Percentiles rank a stretch among this genome's conserved stretches.
Conservation (phyloP, 1,140 invertebrate species). For the Drosophila pandora region DNA sequence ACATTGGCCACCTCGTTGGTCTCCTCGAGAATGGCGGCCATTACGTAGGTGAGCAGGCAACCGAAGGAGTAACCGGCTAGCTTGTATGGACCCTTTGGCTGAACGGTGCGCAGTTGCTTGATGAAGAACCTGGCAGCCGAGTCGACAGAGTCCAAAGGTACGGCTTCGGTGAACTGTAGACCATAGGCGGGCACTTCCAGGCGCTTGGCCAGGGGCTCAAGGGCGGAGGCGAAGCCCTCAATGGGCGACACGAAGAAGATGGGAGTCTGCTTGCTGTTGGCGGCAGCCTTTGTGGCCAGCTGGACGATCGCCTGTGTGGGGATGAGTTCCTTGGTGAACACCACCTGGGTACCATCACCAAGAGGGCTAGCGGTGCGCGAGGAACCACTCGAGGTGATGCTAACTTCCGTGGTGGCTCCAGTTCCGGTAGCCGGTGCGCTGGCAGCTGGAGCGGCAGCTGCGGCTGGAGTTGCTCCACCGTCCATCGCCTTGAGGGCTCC, state of each 20-base stretch:
- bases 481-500: constrained; percentile 89
- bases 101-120: constrained; percentile 90
- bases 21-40: constrained; percentile 92
- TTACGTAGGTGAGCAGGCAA: constrained; percentile 95
- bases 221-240: constrained; percentile 91
- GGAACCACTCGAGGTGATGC: constrained; percentile 46
- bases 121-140: constrained; percentile 92
- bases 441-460: constrained; percentile 45
- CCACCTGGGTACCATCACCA: constrained; percentile 84
- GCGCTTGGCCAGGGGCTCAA: constrained; percentile 88
- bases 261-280: constrained; percentile 83
- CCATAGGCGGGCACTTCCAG: constrained; percentile 93
- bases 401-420: not conserved
- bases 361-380: constrained; percentile 57
- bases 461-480: constrained; percentile 65
- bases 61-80: constrained; percentile 98
- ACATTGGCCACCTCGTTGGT: constrained; percentile 87
- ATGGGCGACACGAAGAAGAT: constrained; percentile 95
- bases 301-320: constrained; percentile 87
- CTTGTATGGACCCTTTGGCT: constrained; percentile 92
- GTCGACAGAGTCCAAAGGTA: constrained; percentile 89
- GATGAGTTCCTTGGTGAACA: constrained; percentile 86
- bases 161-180: constrained; percentile 92
- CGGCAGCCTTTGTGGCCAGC: constrained; percentile 84
- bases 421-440: constrained; percentile 16